A percentile compares a stretch with the other conserved stretches of the same genome.
These are phyloP conservation scores for Aleadryas rufinucha DNA, from an alignment of 2,113 vertebrate species.

Conservation along the genomic window DNA sequence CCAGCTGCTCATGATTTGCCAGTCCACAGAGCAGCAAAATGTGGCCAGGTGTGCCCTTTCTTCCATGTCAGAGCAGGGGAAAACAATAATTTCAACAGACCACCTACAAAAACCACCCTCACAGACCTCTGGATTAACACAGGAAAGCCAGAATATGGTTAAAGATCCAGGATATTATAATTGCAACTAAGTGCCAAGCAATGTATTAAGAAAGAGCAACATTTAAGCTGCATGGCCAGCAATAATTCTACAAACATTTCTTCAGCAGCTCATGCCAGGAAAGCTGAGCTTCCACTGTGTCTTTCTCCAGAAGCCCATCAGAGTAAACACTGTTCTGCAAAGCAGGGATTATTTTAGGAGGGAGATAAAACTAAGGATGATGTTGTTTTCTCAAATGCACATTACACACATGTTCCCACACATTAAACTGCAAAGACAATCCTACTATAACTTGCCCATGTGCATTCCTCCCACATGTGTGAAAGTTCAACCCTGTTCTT, in stretches of 20 bases:
- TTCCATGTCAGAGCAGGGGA: background rate
- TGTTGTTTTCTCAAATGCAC: background rate
- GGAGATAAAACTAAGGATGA: background rate
- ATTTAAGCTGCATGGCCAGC: background rate
- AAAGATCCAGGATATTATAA: background rate
- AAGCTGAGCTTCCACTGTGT: background rate
- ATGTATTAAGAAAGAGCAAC: background rate
- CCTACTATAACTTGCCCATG: too few relatives aligned
- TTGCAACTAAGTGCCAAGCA: background rate
- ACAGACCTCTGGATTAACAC: background rate
- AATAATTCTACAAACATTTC: background rate
- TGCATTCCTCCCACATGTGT: accelerated
- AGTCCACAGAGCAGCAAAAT: background rate
- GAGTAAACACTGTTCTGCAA: background rate
- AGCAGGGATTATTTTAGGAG: background rate
- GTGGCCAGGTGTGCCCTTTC: background rate
- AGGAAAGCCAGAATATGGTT: background rate
- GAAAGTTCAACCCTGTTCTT: background rate
- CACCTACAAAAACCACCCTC: background rate
- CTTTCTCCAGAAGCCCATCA: background rate
- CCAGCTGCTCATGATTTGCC: background rate
- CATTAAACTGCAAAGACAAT: background rate
- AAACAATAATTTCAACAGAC: background rate
- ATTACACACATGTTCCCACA: background rate
- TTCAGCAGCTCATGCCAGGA: background rate